Conservation (phyloP, 1,140 invertebrate species). For the Vanessa tameamea region DNA sequence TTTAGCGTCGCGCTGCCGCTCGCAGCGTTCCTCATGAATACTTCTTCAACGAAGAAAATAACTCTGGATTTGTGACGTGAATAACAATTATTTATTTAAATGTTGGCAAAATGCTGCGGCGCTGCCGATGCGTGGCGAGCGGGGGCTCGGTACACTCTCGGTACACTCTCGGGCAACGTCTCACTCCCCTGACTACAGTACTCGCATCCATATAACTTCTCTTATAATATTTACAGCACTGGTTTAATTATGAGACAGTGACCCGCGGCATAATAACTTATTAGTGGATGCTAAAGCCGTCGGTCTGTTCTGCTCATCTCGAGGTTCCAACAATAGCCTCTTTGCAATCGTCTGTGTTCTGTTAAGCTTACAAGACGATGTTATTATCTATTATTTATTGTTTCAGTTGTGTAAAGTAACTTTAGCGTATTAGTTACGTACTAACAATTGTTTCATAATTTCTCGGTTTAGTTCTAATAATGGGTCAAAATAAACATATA, state of each 20-base stretch:
- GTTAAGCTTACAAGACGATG: background rate
- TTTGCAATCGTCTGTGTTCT: background rate
- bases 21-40: conserved; percentile 2
- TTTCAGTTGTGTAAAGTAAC: no score
- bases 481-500: no score
- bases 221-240: background rate
- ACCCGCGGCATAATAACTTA: background rate
- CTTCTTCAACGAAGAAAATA: conserved; percentile 23
- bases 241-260: background rate
- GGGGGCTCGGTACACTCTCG: no score
- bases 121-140: background rate
- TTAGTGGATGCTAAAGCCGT: background rate
- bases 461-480: no score
- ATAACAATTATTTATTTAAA: conserved; percentile 43
- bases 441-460: no score
- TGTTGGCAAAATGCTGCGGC: conserved; percentile 18
- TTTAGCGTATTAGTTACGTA: no score
- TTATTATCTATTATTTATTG: background rate
- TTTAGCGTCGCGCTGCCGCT: conserved; percentile 37
- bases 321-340: background rate
- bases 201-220: no score
- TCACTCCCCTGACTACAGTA: no score
- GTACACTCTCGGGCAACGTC: no score
- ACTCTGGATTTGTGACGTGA: conserved; percentile 28
- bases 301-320: conserved; percentile 1